Conservation (phyloP, 23 tunicate species). For the Halocynthia roretzi region DNA sequence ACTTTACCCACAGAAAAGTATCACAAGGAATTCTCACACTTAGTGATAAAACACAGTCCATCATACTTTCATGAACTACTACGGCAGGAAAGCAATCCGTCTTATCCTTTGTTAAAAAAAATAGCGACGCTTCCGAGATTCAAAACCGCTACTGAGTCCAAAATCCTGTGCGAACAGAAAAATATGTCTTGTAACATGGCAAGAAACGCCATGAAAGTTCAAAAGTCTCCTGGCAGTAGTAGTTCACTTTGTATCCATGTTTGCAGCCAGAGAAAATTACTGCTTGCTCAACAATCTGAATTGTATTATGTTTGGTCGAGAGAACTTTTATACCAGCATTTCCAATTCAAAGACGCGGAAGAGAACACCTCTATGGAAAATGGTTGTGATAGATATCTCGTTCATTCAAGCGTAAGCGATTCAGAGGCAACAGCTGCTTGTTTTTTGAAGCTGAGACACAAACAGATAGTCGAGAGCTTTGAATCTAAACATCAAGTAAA, state of each 20-base stretch:
- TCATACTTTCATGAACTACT: background rate
- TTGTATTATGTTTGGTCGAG: slow-evolving; percentile 11
- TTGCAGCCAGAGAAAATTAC: slow-evolving; percentile 5
- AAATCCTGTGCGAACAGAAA: background rate
- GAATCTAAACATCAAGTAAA: slow-evolving; percentile 15
- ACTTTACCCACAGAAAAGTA: too few species aligned
- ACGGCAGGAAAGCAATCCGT: background rate
- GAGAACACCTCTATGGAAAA: background rate
- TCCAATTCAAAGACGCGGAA: background rate
- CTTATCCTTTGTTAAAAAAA: background rate
- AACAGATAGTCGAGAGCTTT: slow-evolving; percentile 13
- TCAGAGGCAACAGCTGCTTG: background rate
- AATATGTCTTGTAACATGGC: background rate
- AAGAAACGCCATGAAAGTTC: background rate
- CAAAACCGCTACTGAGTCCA: slow-evolving; percentile 16
- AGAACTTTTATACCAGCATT: too few species aligned
- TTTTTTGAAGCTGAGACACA: slow-evolving; percentile 3
- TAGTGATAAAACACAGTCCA: background rate
- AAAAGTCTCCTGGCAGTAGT: too few species aligned
- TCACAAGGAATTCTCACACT: too few species aligned
- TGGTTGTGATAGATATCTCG: slow-evolving; percentile 4
- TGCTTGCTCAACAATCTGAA: slow-evolving; percentile 14
- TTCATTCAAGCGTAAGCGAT: slow-evolving; percentile 4
- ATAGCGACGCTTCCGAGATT: background rate
- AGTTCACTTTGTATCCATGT: slow-evolving; percentile 2